Evolutionary conservation across 2,797 vertebrate genomes (phyloP).

Genomic region (Pantherophis alleghaniensis): DNA sequence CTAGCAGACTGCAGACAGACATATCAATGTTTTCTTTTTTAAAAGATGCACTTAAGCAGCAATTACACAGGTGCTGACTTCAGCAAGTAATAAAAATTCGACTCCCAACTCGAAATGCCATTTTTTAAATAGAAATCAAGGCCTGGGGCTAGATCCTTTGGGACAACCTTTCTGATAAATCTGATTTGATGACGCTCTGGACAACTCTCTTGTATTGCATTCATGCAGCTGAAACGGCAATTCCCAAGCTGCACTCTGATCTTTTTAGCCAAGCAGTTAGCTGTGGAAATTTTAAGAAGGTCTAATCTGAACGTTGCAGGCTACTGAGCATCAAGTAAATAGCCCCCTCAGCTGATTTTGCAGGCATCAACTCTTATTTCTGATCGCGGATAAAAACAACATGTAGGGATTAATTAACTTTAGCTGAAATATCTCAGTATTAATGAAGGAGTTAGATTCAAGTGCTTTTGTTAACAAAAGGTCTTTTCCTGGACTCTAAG

Average conservation of each 20-base stretch:
- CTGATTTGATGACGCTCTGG: slow-evolving; percentile 14
- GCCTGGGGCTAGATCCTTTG: not conserved
- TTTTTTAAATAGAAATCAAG: slow-evolving; percentile 40
- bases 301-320: not conserved
- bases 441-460: not conserved
- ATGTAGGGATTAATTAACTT: slow-evolving; percentile 18
- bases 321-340: slow-evolving; percentile 15
- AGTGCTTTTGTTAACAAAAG: not conserved
- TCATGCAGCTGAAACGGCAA: slow-evolving; percentile 32
- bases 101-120: slow-evolving; percentile 15
- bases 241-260: slow-evolving; percentile 10
- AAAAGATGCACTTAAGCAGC: slow-evolving; percentile 13
- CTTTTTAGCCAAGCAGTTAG: slow-evolving; percentile 4
- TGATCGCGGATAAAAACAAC: slow-evolving; percentile 1
- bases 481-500: not conserved
- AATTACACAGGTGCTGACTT: slow-evolving; percentile 17
- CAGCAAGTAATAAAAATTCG: slow-evolving; percentile 28
- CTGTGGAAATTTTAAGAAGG: not conserved
- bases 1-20: slow-evolving; percentile 4
- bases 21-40: not conserved
- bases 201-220: slow-evolving; percentile 12
- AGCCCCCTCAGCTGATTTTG: slow-evolving; percentile 8
- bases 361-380: slow-evolving; percentile 3
- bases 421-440: not conserved
- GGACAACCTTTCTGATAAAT: slow-evolving; percentile 31